These are phyloP conservation scores for Lithophane leautieri DNA, from an alignment of 2,888 invertebrate species.

Conservation along the genomic window DNA sequence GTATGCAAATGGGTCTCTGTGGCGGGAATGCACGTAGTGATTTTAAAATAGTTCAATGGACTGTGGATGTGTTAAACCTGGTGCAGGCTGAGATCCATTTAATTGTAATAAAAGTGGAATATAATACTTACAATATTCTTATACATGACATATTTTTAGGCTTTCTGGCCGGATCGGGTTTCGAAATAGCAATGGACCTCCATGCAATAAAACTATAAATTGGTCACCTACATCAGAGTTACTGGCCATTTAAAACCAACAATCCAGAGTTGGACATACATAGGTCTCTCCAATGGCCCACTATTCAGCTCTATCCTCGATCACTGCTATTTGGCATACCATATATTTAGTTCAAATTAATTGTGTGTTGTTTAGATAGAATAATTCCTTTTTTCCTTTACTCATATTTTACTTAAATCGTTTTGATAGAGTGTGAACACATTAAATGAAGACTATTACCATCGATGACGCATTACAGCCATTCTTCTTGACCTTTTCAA, in stretches of 20 bases:
- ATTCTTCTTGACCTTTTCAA: constrained; percentile 37
- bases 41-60: constrained; percentile 38
- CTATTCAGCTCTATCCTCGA: background rate
- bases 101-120: constrained; percentile 10
- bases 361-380: background rate
- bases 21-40: constrained; percentile 24
- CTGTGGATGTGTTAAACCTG: background rate
- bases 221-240: background rate
- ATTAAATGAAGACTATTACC: constrained; percentile 29
- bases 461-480: constrained; percentile 36
- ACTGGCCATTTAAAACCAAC: constrained; percentile 12
- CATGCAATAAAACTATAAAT: constrained; percentile 4
- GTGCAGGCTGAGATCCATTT: constrained; percentile 5
- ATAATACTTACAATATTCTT: background rate
- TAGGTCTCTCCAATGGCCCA: background rate
- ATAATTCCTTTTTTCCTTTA: background rate
- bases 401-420: background rate
- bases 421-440: background rate
- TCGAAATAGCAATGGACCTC: background rate
- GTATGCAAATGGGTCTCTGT: constrained; percentile 45
- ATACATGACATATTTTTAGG: background rate
- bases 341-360: constrained; percentile 5
- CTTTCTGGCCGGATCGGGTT: background rate
- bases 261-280: background rate
- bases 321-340: background rate